Percentiles rank a stretch among this genome's conserved stretches.
phyloP scores from a whole-genome alignment of 37 sponge, comb jelly and placozoan species.

The Axinella damicornis region DNA sequence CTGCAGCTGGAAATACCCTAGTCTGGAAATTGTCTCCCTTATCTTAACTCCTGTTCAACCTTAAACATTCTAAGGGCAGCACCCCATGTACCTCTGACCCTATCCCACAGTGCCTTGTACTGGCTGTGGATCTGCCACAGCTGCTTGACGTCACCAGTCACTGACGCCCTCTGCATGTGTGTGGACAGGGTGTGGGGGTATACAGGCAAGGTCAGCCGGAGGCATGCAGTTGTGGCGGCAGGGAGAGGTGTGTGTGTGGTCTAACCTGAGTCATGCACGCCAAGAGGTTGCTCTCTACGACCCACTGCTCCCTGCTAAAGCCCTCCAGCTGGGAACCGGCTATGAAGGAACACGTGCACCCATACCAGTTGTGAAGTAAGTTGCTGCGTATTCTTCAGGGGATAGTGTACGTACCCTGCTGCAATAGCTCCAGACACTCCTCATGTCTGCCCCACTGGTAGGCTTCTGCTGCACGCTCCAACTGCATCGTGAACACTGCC shows the following conservation, averaged over 20 bases:
- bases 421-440: slow-evolving; percentile 4
- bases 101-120: slow-evolving; percentile 25
- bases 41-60: too few species aligned
- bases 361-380: not conserved
- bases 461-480: not conserved
- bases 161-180: not conserved
- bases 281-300: slow-evolving; percentile 10
- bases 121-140: not conserved
- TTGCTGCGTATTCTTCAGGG: too few species aligned
- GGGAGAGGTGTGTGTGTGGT: too few species aligned
- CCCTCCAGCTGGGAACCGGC: not conserved
- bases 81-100: slow-evolving; percentile 7
- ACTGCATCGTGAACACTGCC: not conserved
- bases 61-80: too few species aligned
- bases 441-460: not conserved
- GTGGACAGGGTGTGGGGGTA: not conserved
- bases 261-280: slow-evolving; percentile 22
- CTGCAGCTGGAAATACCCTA: too few species aligned
- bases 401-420: not conserved
- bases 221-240: too few species aligned
- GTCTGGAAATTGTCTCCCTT: too few species aligned
- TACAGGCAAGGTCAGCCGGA: too few species aligned
- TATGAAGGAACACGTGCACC: not conserved
- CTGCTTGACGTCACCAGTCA: not conserved
- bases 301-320: slow-evolving; percentile 22